A percentile compares a stretch with the other conserved stretches of the same genome.
Evolutionary conservation across 2,888 invertebrate species (phyloP).

Genomic region (Pollenia amentaria): DNA sequence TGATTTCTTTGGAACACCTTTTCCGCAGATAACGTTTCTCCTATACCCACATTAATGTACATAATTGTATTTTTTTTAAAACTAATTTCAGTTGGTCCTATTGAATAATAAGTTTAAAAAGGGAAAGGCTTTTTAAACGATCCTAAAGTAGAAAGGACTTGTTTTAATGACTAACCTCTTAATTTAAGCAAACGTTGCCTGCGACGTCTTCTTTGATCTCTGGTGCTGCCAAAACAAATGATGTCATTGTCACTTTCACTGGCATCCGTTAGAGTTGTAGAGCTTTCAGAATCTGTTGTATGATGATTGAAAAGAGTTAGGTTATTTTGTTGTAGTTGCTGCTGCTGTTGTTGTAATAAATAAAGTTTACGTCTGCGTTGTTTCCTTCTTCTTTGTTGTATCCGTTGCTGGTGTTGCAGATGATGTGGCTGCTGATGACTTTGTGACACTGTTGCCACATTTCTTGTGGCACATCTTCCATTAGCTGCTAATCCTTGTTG

Average conservation of each 20-base stretch:
- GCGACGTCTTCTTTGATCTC: constrained; percentile 77
- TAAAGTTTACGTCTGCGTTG: constrained; percentile 71
- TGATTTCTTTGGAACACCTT: too few relatives aligned
- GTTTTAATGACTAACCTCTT: constrained; percentile 75
- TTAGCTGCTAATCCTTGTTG: constrained; percentile 61
- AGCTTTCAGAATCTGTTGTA: constrained; percentile 57
- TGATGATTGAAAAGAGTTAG: constrained; percentile 42
- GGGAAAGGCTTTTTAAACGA: background rate
- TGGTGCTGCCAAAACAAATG: constrained; percentile 56
- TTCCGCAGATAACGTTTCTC: too few relatives aligned
- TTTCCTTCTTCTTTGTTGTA: constrained; percentile 68
- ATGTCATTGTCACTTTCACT: constrained; percentile 70
- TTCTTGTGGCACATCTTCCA: constrained; percentile 67
- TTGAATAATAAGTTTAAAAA: background rate
- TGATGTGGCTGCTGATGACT: constrained; percentile 44
- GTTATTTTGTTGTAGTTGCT: constrained; percentile 68
- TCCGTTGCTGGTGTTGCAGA: constrained; percentile 75
- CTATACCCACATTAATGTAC: too few relatives aligned
- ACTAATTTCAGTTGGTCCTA: too few relatives aligned
- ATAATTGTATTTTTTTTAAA: too few relatives aligned
- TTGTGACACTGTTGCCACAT: constrained; percentile 73
- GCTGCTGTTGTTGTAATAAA: constrained; percentile 75
- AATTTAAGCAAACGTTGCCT: constrained; percentile 75
- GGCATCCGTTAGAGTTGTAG: constrained; percentile 61
- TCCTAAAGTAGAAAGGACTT: background rate